A percentile compares a stretch with the other conserved stretches of the same genome.
Conservation (phyloP, 2,888 invertebrate genomes). For the Oscheius sp. region DNA sequence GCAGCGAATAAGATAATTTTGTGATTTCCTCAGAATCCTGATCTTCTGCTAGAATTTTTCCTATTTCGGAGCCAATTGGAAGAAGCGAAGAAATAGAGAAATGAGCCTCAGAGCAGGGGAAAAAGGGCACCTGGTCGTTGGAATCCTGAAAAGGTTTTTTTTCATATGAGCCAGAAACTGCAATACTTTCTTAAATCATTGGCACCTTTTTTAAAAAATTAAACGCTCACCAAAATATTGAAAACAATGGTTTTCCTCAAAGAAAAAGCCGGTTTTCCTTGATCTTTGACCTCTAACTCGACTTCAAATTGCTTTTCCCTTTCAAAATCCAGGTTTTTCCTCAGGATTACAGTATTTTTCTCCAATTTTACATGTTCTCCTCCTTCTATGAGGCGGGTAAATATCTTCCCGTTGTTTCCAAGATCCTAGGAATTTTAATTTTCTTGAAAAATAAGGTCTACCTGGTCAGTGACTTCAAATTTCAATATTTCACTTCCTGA, state of each 20-base stretch:
- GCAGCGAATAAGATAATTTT: slow-evolving; percentile 12
- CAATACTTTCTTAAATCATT: too few species aligned
- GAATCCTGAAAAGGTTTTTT: slow-evolving; percentile 3
- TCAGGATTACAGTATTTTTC: not conserved
- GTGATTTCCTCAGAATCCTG: not conserved
- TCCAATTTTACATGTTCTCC: slow-evolving; percentile 8
- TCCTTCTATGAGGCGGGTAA: not conserved
- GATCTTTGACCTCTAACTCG: not conserved
- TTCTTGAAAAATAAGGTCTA: slow-evolving; percentile 2
- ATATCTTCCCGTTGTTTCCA: slow-evolving; percentile 3
- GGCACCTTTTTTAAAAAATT: not conserved
- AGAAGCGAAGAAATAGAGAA: slow-evolving; percentile 6
- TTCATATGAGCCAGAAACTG: too few species aligned
- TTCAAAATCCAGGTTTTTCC: slow-evolving; percentile 8
- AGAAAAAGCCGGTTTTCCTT: slow-evolving; percentile 11
- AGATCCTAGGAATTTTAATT: slow-evolving; percentile 11
- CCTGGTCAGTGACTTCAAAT: slow-evolving; percentile 18
- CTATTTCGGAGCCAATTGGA: slow-evolving; percentile 18
- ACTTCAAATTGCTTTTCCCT: not conserved
- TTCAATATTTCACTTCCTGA: slow-evolving; percentile 11
- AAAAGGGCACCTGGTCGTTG: slow-evolving; percentile 22
- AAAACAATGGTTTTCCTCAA: not conserved
- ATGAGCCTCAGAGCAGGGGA: slow-evolving; percentile 24
- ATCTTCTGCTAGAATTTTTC: slow-evolving; percentile 16
- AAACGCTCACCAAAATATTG: not conserved